phyloP scores from a whole-genome alignment of 35 echinoderm and acorn worm genomes.

The Apostichopus parvimensis region DNA sequence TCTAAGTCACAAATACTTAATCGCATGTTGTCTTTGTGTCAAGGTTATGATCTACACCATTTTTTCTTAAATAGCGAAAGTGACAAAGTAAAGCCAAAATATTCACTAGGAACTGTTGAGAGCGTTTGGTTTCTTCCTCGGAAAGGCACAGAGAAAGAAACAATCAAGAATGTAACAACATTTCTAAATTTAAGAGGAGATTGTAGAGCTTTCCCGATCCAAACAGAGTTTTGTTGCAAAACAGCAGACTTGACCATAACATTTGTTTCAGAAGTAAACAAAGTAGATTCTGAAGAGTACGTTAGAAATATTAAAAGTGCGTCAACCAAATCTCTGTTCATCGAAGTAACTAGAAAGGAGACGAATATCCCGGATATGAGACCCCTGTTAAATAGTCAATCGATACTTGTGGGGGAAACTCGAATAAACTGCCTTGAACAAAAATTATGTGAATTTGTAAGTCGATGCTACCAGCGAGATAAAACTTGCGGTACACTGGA shows the following conservation, averaged over 20 bases:
- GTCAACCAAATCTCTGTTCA: background rate
- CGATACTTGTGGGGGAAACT: too few relatives aligned
- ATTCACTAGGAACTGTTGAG: background rate
- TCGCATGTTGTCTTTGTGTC: background rate
- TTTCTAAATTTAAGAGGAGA: background rate
- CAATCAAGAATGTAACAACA: background rate
- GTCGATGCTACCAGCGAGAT: too few relatives aligned
- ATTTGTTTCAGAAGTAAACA: background rate
- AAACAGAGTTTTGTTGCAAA: background rate
- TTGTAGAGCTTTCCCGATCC: background rate
- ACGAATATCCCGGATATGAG: background rate
- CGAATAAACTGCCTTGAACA: too few relatives aligned
- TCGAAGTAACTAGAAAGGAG: background rate
- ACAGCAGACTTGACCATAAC: background rate
- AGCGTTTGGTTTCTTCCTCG: constrained; percentile 17
- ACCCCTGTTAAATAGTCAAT: too few relatives aligned
- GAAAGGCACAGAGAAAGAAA: background rate
- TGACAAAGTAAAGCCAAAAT: background rate
- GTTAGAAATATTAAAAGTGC: background rate
- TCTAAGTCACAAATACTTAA: constrained; percentile 12
- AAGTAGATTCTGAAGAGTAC: background rate
- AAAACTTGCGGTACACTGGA: too few relatives aligned
- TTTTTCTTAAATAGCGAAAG: background rate
- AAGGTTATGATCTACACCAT: background rate
- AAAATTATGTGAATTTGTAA: too few relatives aligned